Conservation (phyloP, 2,888 invertebrate species). For the Xanthostigma xanthostigma region DNA sequence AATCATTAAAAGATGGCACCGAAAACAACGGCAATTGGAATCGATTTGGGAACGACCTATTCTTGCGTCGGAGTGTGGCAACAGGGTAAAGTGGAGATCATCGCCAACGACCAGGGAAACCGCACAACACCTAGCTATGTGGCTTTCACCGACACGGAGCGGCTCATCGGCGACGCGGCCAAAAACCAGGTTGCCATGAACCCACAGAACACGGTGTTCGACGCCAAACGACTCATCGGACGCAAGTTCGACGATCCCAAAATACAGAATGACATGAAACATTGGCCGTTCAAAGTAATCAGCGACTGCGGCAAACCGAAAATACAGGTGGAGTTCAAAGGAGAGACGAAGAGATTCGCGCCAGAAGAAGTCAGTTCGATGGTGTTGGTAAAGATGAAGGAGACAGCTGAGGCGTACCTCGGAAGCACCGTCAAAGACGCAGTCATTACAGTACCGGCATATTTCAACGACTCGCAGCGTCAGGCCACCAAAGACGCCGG, state of each 20-base stretch:
- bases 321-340: conserved; percentile 45
- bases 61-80: conserved; percentile 79
- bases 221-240: conserved; percentile 46
- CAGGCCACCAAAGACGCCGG: conserved; percentile 56
- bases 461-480: conserved; percentile 51
- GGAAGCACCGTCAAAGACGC: conserved; percentile 52
- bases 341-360: conserved; percentile 44
- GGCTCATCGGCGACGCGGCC: conserved; percentile 49
- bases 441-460: conserved; percentile 66
- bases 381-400: conserved; percentile 42
- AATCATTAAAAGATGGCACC: background rate
- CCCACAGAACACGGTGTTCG: conserved; percentile 54
- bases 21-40: conserved; percentile 48
- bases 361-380: conserved; percentile 60
- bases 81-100: conserved; percentile 60
- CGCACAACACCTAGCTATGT: conserved; percentile 59
- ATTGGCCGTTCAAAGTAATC: conserved; percentile 61
- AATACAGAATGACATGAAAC: conserved; percentile 59
- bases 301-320: conserved; percentile 45
- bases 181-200: conserved; percentile 54
- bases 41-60: conserved; percentile 78
- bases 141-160: conserved; percentile 49
- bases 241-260: conserved; percentile 53
- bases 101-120: conserved; percentile 52
- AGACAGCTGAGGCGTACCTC: conserved; percentile 55